These are phyloP conservation scores for Chiloscyllium plagiosum DNA, from an alignment of 2,113 vertebrate species.

Conservation along the genomic window DNA sequence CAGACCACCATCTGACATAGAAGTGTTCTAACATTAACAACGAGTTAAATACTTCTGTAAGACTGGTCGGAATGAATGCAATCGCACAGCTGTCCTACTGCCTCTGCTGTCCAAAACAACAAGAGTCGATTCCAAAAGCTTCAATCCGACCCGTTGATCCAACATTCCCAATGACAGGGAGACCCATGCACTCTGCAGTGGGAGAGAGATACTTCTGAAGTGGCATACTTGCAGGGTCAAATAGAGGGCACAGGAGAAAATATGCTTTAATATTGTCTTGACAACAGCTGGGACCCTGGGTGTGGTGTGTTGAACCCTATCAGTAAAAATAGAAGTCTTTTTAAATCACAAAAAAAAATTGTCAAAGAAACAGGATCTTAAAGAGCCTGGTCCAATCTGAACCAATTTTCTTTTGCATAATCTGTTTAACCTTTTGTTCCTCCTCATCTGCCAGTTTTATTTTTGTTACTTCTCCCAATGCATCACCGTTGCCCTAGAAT, in stretches of 20 bases:
- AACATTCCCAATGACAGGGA: neutral
- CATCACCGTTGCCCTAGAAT: neutral
- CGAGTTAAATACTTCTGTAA: neutral
- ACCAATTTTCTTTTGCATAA: neutral
- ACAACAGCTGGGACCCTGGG: neutral
- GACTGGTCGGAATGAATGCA: neutral
- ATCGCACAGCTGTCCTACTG: neutral
- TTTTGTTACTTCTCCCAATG: neutral
- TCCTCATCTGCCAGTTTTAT: neutral
- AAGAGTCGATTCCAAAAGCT: neutral
- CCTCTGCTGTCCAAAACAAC: neutral
- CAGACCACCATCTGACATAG: neutral
- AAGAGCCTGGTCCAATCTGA: neutral
- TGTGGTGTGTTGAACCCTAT: neutral
- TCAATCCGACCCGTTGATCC: neutral
- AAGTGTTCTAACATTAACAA: neutral
- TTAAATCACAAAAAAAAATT: neutral
- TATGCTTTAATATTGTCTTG: neutral
- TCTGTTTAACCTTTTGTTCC: neutral
- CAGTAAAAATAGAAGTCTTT: constrained; percentile 10
- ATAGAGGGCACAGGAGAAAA: neutral
- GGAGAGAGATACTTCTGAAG: neutral
- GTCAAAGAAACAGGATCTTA: neutral
- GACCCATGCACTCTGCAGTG: neutral
- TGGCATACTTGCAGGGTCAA: neutral